Evolutionary conservation across 2,888 invertebrate species (phyloP).

Genomic region (Cerastoderma edule): DNA sequence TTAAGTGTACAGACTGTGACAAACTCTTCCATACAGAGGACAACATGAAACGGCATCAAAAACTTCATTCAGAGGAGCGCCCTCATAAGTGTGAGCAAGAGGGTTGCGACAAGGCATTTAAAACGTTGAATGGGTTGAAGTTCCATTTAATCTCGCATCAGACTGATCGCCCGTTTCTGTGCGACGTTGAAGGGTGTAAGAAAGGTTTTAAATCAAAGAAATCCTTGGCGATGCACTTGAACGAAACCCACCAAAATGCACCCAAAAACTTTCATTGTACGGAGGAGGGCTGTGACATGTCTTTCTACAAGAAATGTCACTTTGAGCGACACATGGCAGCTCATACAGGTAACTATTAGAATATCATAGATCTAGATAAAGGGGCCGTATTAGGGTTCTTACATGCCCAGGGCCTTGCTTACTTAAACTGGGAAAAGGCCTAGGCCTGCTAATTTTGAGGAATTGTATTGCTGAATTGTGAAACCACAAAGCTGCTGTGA

Average conservation of each 20-base stretch:
- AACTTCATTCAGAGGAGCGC: conserved; percentile 74
- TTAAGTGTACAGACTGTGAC: conserved; percentile 73
- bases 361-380: background rate
- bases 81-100: conserved; percentile 74
- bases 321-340: conserved; percentile 81
- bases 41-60: conserved; percentile 77
- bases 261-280: conserved; percentile 78
- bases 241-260: conserved; percentile 77
- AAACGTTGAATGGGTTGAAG: conserved; percentile 74
- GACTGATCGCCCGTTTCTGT: conserved; percentile 72
- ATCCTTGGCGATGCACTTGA: conserved; percentile 76
- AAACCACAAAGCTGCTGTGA: too few species aligned
- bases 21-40: conserved; percentile 79
- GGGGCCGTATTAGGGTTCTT: background rate
- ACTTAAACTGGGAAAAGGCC: too few species aligned
- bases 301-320: conserved; percentile 82
- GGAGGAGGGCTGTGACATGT: conserved; percentile 78
- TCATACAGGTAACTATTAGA: conserved; percentile 78
- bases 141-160: conserved; percentile 78
- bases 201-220: conserved; percentile 77
- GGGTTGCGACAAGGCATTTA: conserved; percentile 79
- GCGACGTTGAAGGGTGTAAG: conserved; percentile 78
- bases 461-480: background rate
- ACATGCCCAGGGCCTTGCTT: background rate
- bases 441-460: too few species aligned